A percentile compares a stretch with the other conserved stretches of the same genome.
Evolutionary conservation across 1,140 invertebrate species (phyloP).

Genomic region (Heterodera schachtii): DNA sequence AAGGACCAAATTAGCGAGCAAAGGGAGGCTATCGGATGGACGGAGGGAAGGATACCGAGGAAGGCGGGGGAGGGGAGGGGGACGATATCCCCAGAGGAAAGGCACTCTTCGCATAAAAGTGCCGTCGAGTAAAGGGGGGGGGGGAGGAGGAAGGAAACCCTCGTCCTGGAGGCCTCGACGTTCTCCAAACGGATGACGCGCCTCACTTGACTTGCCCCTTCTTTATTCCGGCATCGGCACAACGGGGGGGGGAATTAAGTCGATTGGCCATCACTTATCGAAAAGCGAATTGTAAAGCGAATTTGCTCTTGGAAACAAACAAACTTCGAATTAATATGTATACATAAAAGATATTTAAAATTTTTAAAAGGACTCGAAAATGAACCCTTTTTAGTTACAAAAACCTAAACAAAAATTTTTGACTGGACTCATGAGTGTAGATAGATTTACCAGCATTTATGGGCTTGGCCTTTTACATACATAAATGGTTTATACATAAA

Average conservation of each 20-base stretch:
- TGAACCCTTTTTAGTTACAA: no score
- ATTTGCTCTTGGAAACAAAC: not conserved
- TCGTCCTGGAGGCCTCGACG: not conserved
- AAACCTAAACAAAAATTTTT: no score
- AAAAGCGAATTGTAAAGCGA: not conserved
- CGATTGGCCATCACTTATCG: not conserved
- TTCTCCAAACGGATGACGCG: not conserved
- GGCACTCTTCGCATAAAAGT: not conserved
- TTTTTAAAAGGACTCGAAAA: no score
- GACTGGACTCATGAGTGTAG: no score
- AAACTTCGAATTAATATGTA: not conserved
- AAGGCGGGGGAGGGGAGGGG: no score
- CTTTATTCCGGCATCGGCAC: slow-evolving; percentile 1
- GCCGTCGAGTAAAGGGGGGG: not conserved
- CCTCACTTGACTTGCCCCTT: not conserved
- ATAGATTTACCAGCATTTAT: no score
- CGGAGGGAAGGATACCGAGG: not conserved
- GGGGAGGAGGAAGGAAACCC: no score
- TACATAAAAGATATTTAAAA: no score
- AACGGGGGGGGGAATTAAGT: not conserved
- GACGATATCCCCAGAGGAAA: not conserved
- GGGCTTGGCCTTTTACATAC: no score
- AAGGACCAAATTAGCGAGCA: not conserved
- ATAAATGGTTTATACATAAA: no score
- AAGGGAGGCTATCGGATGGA: not conserved